Evolutionary conservation across 1,140 invertebrate genomes (phyloP), one percentile per base, ranked within the genome.

Genomic region (Lepeophtheirus salmonis): DNA sequence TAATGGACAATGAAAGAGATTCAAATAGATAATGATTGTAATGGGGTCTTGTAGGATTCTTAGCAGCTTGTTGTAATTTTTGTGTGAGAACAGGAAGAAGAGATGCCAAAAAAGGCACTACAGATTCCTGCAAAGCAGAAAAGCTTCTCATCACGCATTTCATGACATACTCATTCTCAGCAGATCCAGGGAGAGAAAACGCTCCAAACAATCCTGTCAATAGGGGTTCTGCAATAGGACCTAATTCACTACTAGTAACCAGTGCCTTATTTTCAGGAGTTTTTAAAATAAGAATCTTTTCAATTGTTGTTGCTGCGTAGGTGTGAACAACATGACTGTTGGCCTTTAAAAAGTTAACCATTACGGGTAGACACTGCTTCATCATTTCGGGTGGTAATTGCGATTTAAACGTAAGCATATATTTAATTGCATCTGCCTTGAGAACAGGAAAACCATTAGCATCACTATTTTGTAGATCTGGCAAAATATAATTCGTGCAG

Each of bases 21-120:
- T 97, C 94, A 72, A 97, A 97, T 1, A 97, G 74, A 73, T 88
- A 97, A 70, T 97, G 92, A 75, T 97, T 97, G 71, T 96, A 97
- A 70, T 95, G 86, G 0, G 94, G 92, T 66, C 89, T 87, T 66
- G 84, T 89, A 0, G 92, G 92, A 76, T 97, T 97, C 74, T 86
- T 89, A 48, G 89, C 78, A n/a, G 92, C 89, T 4, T 79, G 68
- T 3, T 79, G 72, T 2, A 97, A 71, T 71, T 91, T 90, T 62
- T 81, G 75, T 0, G 87, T 89, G 2, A 97, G 75, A 68, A 86
- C 83, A 1, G 84, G 83, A 49, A 97, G 72, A 14, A 91, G 74
- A 13, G 80, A 76, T 21, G 76, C 79, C 65, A 96, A 74, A 68
- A 80, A 84, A 20, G 86, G 84, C 64, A 95, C 74, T n/a, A 88